phyloP scores from a whole-genome alignment of 2,888 invertebrate genomes.

The Drosophila colorata region DNA sequence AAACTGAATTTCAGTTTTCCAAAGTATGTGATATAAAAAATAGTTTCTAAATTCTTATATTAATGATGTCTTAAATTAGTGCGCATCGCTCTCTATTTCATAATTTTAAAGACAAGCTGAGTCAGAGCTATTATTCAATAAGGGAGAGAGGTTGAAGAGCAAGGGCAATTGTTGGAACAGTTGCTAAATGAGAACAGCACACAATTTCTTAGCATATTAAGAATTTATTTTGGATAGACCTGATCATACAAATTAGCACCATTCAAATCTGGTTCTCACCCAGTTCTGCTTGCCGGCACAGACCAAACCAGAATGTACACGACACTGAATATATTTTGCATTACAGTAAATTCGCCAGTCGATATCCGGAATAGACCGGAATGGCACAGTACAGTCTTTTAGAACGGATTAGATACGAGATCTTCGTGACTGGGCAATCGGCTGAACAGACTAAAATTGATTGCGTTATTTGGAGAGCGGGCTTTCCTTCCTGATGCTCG shows the following conservation, averaged over 20 bases:
- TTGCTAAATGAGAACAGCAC: conserved; percentile 60
- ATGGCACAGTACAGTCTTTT: not conserved
- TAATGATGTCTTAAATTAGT: no score
- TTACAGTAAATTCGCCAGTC: no score
- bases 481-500: conserved; percentile 37
- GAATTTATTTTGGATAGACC: conserved; percentile 25
- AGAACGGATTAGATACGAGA: conserved; percentile 25
- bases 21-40: no score
- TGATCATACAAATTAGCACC: conserved; percentile 59
- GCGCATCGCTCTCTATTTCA: not conserved
- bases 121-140: not conserved
- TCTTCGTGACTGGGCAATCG: conserved; percentile 9
- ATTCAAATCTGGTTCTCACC: conserved; percentile 50
- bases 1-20: no score
- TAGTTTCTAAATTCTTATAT: no score
- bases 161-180: not conserved
- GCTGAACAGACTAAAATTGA: conserved; percentile 6
- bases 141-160: no score
- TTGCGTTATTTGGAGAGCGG: conserved; percentile 19
- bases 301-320: not conserved
- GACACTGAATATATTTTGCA: conserved; percentile 11
- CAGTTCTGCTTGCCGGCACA: conserved; percentile 15
- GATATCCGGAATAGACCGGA: conserved; percentile 32
- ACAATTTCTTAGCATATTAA: conserved; percentile 57
- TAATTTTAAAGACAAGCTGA: not conserved